Evolutionary conservation across 2,888 invertebrate species (phyloP), one percentile per base, ranked within the genome.

Genomic region (Idaea biselata): DNA sequence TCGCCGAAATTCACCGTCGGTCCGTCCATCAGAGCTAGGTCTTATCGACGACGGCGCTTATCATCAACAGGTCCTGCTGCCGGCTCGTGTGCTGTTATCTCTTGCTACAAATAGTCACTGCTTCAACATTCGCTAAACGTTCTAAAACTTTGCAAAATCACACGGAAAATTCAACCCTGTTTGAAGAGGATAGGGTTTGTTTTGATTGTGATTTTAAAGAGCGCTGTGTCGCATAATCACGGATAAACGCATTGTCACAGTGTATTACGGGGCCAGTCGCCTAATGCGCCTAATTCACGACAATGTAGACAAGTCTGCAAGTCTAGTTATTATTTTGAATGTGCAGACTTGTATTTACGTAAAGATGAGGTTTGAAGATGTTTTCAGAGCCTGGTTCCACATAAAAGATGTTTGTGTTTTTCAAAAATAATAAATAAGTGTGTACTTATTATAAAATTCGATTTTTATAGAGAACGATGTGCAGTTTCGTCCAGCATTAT

Each of bases 41-140:
- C 88, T 91, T 91, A 91, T 91, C 91, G 87, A 88, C 85, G 88
- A 87, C 86, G 87, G 80, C 84, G 84, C 91, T 92, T 91, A 92
- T 92, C 88, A 88, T 89, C 91, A 92, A 92, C 91, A 92, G 91
- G 91, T 91, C 83, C 81, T 80, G 82, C 83, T 84, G 79, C 87
- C 88, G 83, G 87, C 89, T 89, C 86, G 86, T 88, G 81, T 82
- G 86, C 85, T 87, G 89, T 89, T 92, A 91, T 92, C 91, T 91
- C 90, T 86, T 82, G 84, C 90, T 90, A 88, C 91, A 91, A 91
- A 91, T 90, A 91, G 80, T 88, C 84, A 84, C 75, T 63, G 67
- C 71, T 71, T 60, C 59, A 63, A 63, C 68, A 75, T 71, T 68
- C 60, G 66, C 73, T 66, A 77, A 81, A 81, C 70, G 78, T 66